A percentile compares a stretch with the other conserved stretches of the same genome.
Conservation (phyloP, 2,888 invertebrate genomes). For the Osmoderma eremita region DNA sequence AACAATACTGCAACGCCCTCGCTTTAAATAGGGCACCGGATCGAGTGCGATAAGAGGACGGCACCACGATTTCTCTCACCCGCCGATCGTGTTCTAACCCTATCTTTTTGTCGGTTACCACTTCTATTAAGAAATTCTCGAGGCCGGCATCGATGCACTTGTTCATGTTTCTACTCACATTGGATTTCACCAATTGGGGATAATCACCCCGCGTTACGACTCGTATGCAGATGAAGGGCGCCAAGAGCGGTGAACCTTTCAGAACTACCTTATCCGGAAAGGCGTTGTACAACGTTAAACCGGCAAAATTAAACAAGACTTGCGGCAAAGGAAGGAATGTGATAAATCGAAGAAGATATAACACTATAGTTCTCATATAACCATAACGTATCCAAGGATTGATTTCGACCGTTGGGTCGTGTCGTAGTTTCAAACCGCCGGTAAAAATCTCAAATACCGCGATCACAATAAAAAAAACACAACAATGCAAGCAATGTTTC, state of each 20-base stretch:
- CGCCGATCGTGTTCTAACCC: slow-evolving; percentile 81
- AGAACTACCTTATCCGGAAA: slow-evolving; percentile 87
- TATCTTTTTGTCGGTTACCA: slow-evolving; percentile 91
- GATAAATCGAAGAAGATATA: slow-evolving; percentile 82
- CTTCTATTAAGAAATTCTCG: slow-evolving; percentile 95
- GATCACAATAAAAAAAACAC: slow-evolving; percentile 78
- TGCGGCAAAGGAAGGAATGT: slow-evolving; percentile 90
- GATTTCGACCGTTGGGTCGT: slow-evolving; percentile 68
- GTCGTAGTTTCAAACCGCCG: slow-evolving; percentile 64
- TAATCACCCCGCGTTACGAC: slow-evolving; percentile 95
- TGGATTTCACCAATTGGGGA: slow-evolving; percentile 87
- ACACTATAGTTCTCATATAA: slow-evolving; percentile 74
- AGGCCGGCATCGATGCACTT: slow-evolving; percentile 89
- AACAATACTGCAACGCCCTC: slow-evolving; percentile 92
- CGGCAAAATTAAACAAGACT: slow-evolving; percentile 88
- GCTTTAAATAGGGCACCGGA: slow-evolving; percentile 95
- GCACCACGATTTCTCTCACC: slow-evolving; percentile 89
- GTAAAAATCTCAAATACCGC: slow-evolving; percentile 73
- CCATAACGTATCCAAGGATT: slow-evolving; percentile 89
- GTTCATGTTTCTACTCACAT: slow-evolving; percentile 87
- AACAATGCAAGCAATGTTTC: slow-evolving; percentile 85
- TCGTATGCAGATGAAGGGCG: slow-evolving; percentile 94
- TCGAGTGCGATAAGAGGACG: slow-evolving; percentile 85
- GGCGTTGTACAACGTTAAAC: slow-evolving; percentile 89
- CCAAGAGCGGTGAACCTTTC: slow-evolving; percentile 89